phyloP scores from a whole-genome alignment of 2,888 invertebrate species.

The Alitta virens region DNA sequence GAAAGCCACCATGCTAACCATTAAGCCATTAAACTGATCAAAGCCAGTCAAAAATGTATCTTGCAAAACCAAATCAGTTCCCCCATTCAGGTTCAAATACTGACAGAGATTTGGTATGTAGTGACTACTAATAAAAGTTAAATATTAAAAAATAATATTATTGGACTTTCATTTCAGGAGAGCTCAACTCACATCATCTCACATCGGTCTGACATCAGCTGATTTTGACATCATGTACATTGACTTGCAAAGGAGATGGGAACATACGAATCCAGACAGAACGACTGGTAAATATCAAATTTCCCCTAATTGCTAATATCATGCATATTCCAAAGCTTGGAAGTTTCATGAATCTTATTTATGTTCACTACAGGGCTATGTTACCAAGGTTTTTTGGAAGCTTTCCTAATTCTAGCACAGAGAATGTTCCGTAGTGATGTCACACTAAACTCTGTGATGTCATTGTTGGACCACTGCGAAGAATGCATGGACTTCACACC shows the following conservation, averaged over 20 bases:
- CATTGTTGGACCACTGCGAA: constrained; percentile 11
- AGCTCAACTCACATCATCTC: constrained; percentile 22
- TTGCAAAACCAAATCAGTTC: no score
- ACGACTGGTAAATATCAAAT: constrained; percentile 40
- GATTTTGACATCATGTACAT: constrained; percentile 52
- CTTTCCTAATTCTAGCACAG: constrained; percentile 45
- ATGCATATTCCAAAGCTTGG: no score
- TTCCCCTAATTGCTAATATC: not conserved
- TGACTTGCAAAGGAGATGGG: constrained; percentile 51
- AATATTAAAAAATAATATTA: no score
- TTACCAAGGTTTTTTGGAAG: constrained; percentile 51
- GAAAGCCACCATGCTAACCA: no score
- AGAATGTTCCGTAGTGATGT: constrained; percentile 32
- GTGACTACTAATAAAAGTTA: no score
- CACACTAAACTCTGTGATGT: constrained; percentile 12
- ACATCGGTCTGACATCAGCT: constrained; percentile 46
- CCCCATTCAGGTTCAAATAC: no score
- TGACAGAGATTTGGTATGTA: no score
- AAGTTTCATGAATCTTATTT: no score
- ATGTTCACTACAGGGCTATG: constrained; percentile 38
- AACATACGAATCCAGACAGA: constrained; percentile 44
- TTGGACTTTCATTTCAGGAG: constrained; percentile 17
- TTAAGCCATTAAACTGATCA: no score
- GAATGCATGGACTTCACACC: constrained; percentile 7
- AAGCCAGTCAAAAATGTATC: no score